Base-by-base conservation (phyloP, 1,140 invertebrate species). In the Ooceraea biroi region DNA sequence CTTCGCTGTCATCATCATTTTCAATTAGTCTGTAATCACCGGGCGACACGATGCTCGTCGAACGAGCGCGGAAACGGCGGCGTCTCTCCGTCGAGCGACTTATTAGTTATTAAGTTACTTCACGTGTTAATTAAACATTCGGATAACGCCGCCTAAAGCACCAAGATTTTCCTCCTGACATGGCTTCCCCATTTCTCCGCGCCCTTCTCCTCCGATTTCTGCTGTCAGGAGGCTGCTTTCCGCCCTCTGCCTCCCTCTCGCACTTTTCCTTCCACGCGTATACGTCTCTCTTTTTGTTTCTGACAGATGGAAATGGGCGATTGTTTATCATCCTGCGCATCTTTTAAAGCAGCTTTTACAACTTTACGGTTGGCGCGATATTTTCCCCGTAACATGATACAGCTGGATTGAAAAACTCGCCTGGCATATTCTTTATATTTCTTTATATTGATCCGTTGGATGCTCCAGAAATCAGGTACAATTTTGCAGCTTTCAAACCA, bases 11-110 rank as follows among this genome's bases (percentile, higher is more conserved):
- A 80, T 90, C 90, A 89, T 91, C 90, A 91, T 91, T 91, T 91
- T 90, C 91, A 91, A 91, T 91, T 91, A 91, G 89, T 73, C 69
- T 17, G 80, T 89, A 91, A 91, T 88, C 89, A 90, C 84, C 88
- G 83, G 72, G 66, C 82, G 83, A 90, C 83, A 63, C 46, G 41
- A 66, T 80, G 84, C 46, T 84, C 52, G 55, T 63, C 80, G 65
- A 84, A 71, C 55, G 55, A 22, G 12, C 52, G 44, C 52, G 22
- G 19, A 41, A 66, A 8, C 50, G 25, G 46, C 30, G 27, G 19
- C 73, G 11, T 55, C 36, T 11, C 17, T 71, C 48, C 83, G 17
- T 14, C 66, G 82, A 83, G 65, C 57, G 76, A 85, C 85, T 90
- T 91, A 90, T 91, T 90, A 91, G 89, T 91, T 90, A 91, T 88